A percentile compares a stretch with the other conserved stretches of the same genome.
phyloP scores from a whole-genome alignment of 2,113 vertebrate species.

The Phaethon lepturus region DNA sequence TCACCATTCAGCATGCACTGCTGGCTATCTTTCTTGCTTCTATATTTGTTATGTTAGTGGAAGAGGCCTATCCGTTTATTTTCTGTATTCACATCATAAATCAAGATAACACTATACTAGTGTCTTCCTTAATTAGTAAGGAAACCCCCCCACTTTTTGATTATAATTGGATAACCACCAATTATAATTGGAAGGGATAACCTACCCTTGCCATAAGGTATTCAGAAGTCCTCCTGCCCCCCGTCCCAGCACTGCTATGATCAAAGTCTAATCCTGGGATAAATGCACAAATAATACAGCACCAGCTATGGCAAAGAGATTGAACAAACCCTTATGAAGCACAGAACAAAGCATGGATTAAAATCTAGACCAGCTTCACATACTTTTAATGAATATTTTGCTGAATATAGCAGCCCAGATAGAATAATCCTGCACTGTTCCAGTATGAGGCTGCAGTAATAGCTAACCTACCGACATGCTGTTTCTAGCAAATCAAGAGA shows the following conservation, averaged over 20 bases:
- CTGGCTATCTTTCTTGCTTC: background rate
- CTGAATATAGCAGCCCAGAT: background rate
- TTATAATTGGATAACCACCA: background rate
- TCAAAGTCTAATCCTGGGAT: background rate
- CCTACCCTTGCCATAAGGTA: background rate
- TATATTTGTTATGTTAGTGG: background rate
- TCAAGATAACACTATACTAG: background rate
- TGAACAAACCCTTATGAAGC: background rate
- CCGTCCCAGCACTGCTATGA: background rate
- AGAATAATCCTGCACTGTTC: background rate
- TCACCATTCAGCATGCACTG: background rate
- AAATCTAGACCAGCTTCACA: background rate
- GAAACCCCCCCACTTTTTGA: background rate
- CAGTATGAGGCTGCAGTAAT: background rate
- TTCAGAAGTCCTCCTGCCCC: background rate
- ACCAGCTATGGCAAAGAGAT: background rate
- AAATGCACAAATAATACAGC: background rate
- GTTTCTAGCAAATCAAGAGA: conserved; percentile 25
- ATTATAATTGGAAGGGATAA: no score
- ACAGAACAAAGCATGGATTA: background rate
- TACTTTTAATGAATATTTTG: conserved; percentile 18
- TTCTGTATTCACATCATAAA: background rate
- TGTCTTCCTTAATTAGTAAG: background rate
- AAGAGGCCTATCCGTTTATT: background rate
- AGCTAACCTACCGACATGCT: background rate